Base-by-base conservation (phyloP, 2,888 invertebrate genomes). In the Hipparchia sbordonii region DNA sequence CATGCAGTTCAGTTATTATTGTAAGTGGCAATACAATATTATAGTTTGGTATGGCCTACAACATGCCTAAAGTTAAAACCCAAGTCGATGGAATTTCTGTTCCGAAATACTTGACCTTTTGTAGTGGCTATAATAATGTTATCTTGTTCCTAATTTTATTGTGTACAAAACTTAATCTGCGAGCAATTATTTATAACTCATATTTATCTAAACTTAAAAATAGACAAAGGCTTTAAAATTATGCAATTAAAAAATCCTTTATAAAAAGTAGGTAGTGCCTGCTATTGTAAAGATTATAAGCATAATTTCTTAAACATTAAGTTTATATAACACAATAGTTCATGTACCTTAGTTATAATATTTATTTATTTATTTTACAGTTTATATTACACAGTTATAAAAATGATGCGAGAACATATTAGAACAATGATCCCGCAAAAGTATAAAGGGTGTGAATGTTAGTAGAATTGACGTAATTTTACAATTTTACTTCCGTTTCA, bases 71-170 rank as follows among this genome's bases (percentile, higher is more conserved):
- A 56, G 66, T 48, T 59, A 59, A 54, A 67, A 61, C 33, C 39
- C 48, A 62, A 72, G 62, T 54, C 72, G 9, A 48, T 72, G 56
- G 68, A 66, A 70, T 61, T 70, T 70, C 39, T 59, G 45, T 66
- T 70, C 56, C n/a, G 52, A 70, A 70, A 33, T 67, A 33, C 57
- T 68, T 72, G 68, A 72, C 72, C 72, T 63, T 68, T 67, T 68
- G 39, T 39, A 51, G 39, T 23, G 51, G 33, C 12, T 60, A 60
- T 33, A 60, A 60, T 60, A 68, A 67, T 59, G 67, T 68, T 68
- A 59, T 68, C 60, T 59, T 52, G 68, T 61, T 46, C 23, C 60
- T 68, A 68, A 51, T 52, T 60, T 60, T 68, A 60, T 68, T 68
- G 39, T 52, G 12, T 57, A 51, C 51, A 68, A 59, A 60, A 60